A percentile compares a stretch with the other conserved stretches of the same genome.
Evolutionary conservation across 2,797 vertebrate genomes (phyloP).

Genomic region (Chloroceryle amazona): DNA sequence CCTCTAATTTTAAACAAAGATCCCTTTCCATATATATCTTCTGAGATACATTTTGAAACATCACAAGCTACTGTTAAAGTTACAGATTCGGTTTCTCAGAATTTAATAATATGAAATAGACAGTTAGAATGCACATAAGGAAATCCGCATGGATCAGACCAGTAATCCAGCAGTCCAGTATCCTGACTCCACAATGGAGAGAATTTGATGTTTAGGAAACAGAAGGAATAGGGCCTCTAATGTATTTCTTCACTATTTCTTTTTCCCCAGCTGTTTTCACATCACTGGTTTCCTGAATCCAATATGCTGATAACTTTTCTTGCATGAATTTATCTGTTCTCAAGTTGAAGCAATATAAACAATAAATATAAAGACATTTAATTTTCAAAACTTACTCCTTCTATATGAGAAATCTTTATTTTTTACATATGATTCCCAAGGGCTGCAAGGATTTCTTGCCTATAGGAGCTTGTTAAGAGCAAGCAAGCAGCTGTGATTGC

Average conservation of each 20-base stretch:
- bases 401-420: not conserved
- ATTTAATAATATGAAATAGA: not conserved
- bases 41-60: not conserved
- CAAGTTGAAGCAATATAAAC: not conserved
- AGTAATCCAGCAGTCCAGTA: not conserved
- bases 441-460: not conserved
- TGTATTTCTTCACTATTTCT: not conserved
- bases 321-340: not conserved
- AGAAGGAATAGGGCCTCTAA: not conserved
- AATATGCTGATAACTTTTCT: not conserved
- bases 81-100: not conserved
- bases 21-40: not conserved
- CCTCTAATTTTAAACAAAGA: not conserved
- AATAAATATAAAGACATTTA: not conserved
- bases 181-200: not conserved
- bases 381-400: not conserved
- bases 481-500: not conserved
- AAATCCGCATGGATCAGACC: not conserved
- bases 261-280: not conserved
- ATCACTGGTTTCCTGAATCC: not conserved
- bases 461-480: not conserved
- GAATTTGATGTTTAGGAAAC: not conserved
- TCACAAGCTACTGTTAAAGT: not conserved
- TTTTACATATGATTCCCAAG: not conserved
- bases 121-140: not conserved